Base-by-base conservation (phyloP, 2,888 invertebrate species). In the Chalcosyrphus nemorum region DNA sequence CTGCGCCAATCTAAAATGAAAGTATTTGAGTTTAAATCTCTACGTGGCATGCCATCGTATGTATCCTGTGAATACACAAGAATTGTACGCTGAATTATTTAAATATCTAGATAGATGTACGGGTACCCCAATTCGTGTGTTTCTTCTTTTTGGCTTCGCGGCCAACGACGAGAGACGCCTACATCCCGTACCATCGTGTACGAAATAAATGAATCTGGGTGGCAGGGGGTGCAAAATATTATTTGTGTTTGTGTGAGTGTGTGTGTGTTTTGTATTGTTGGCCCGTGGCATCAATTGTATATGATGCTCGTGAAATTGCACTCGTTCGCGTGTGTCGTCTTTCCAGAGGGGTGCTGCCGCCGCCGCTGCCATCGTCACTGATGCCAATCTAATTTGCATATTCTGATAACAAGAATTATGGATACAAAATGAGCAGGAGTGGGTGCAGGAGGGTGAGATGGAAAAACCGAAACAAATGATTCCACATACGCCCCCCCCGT, bases 321-420 rank as follows among this genome's bases (percentile, higher is more conserved):
- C 65, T 81, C 41, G 11, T 24, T 27, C 2, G n/a, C 17, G 45
- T 54, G 45, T 19, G n/a, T 24, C 32, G 43, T 52, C 19, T 59
- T 41, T 41, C 13, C 15, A n/a, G 52, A 5, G 38, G 32, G 1
- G 19, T 24, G 47, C 29, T 50, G 27, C 21, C 15, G 1, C n/a
- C 13, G 2, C 38, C 61, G 52, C 52, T 27, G 27, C 43, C 84
- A 50, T 84, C 74, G 63, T 70, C 84, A 70, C 68, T 70, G 78
- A 78, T 74, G 78, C 78, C 84, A 84, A 84, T 84, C 78, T 78
- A 78, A 84, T 84, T 84, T 78, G 68, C 84, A 84, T 84, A 70
- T 80, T 74, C 65, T 84, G 84, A 84, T 84, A 84, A 78, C 78
- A 70, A 74, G 74, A 84, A 84, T 84, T 84, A 84, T 84, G 84